A percentile compares a stretch with the other conserved stretches of the same genome.
Evolutionary conservation across 1,140 invertebrate species (phyloP).

Genomic region (Drosophila jambulina): DNA sequence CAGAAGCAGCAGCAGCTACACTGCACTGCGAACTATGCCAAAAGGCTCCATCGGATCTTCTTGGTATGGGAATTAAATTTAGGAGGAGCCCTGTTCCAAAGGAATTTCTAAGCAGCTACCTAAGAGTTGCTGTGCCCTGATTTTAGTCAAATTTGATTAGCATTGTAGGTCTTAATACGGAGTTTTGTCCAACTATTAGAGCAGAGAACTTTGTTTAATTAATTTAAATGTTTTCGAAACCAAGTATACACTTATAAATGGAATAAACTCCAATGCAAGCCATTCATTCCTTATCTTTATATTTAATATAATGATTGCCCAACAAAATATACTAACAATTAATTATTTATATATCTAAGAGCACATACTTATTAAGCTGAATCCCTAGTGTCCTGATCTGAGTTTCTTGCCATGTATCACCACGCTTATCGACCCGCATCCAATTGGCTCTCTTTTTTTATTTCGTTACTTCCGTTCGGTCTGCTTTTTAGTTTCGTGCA

Average conservation of each 20-base stretch:
- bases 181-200: too few species aligned
- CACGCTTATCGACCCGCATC: slow-evolving; percentile 70
- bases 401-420: slow-evolving; percentile 19
- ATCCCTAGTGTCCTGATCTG: not conserved
- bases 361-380: too few species aligned
- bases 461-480: slow-evolving; percentile 7
- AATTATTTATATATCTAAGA: not conserved
- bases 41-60: not conserved
- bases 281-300: too few species aligned
- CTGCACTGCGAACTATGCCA: not conserved
- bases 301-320: too few species aligned
- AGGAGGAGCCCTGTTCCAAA: not conserved
- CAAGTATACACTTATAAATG: too few species aligned
- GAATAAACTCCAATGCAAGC: too few species aligned
- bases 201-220: too few species aligned
- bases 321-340: too few species aligned
- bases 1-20: slow-evolving; percentile 9
- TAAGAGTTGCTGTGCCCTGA: too few species aligned
- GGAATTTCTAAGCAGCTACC: not conserved
- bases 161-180: too few species aligned
- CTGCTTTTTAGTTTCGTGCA: slow-evolving; percentile 43
- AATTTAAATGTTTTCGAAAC: too few species aligned
- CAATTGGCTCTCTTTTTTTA: slow-evolving; percentile 54
- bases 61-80: not conserved
- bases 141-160: not conserved